Conservation (phyloP, 1,140 invertebrate species). For the Melanaphis sacchari region DNA sequence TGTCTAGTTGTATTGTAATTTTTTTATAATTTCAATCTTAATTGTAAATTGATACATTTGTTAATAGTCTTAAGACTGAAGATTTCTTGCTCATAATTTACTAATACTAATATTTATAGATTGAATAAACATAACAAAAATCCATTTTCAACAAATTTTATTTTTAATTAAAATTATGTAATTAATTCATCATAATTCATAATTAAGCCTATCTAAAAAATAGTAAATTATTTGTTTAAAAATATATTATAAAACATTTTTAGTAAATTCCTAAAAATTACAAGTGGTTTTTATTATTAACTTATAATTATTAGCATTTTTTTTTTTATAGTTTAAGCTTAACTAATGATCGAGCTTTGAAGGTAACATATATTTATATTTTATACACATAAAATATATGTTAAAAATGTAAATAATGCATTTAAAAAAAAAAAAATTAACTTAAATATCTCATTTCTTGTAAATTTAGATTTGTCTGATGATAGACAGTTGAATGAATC, state of each 20-base stretch:
- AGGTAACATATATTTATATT: neutral
- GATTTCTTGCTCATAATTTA: neutral
- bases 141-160: neutral
- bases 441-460: neutral
- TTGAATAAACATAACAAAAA: neutral
- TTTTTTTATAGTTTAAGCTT: neutral
- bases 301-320: neutral
- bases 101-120: neutral
- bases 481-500: conserved; percentile 14
- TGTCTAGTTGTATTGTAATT: neutral
- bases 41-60: neutral
- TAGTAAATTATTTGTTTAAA: neutral
- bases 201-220: neutral
- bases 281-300: neutral
- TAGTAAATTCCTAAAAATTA: neutral
- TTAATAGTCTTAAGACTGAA: neutral
- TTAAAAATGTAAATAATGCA: neutral
- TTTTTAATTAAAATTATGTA: neutral
- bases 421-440: too few species aligned
- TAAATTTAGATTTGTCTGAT: conserved; percentile 43
- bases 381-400: neutral
- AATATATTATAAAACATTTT: neutral
- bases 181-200: neutral
- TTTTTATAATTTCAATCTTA: neutral
- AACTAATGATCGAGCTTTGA: neutral